phyloP scores from a whole-genome alignment of 1,140 invertebrate species.

The Magallana ariakensis region DNA sequence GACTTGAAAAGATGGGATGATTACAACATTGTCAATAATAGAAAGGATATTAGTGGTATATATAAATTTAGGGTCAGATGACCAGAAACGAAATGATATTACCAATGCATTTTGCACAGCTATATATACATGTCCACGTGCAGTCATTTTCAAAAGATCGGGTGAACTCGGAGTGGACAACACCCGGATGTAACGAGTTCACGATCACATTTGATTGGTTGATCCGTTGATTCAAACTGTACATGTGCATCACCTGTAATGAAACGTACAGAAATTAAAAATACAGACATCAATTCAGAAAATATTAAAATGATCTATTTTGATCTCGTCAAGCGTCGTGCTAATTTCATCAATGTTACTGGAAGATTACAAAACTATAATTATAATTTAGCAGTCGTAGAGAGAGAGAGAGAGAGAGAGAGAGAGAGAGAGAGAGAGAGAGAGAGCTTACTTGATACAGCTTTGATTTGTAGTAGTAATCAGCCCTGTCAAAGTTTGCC shows the following conservation, averaged over 20 bases:
- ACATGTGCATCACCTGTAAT: constrained; percentile 62
- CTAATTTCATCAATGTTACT: no score
- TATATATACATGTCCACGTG: constrained; percentile 6
- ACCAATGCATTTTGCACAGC: constrained; percentile 11
- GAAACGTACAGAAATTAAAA: not conserved
- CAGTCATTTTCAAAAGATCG: not conserved
- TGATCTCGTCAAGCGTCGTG: no score
- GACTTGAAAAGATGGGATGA: no score
- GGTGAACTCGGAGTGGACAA: constrained; percentile 43
- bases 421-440: not conserved
- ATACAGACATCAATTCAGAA: no score
- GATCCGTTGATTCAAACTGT: constrained; percentile 52
- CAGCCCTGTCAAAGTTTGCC: constrained; percentile 37
- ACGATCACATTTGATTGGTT: constrained; percentile 48
- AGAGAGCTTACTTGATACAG: constrained; percentile 55
- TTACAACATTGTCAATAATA: no score
- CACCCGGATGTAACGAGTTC: constrained; percentile 53
- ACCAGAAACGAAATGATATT: not conserved
- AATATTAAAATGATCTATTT: no score
- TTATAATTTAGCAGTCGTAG: no score
- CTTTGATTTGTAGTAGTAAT: constrained; percentile 58
- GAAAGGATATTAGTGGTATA: no score
- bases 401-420: no score
- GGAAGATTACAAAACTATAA: no score
- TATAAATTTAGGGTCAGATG: no score